Conservation (phyloP, 1,140 invertebrate genomes). For the Stegodyphus mimosarum region DNA sequence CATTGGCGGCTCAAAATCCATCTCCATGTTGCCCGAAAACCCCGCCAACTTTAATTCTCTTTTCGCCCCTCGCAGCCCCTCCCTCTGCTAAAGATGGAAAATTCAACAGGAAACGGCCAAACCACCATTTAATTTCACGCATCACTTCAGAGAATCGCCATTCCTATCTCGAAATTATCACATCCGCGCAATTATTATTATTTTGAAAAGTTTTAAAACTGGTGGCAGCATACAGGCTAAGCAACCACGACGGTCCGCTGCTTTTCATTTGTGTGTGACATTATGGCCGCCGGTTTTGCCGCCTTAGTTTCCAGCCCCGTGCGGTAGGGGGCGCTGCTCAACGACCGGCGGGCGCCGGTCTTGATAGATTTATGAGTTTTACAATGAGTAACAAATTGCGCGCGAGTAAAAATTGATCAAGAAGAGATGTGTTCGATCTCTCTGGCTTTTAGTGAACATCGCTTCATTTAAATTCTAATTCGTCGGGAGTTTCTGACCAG, state of each 20-base stretch:
- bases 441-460: neutral
- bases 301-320: neutral
- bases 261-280: conserved; percentile 16
- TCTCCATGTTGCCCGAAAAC: neutral
- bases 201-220: conserved; percentile 58
- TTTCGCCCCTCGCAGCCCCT: neutral
- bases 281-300: conserved; percentile 9
- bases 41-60: conserved; percentile 33
- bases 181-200: conserved; percentile 38
- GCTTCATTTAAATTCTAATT: conserved; percentile 56
- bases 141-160: conserved; percentile 50
- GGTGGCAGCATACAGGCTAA: neutral
- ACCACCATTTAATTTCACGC: conserved; percentile 50
- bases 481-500: conserved; percentile 10
- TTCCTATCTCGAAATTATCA: conserved; percentile 26
- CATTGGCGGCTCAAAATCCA: neutral
- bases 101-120: conserved; percentile 11
- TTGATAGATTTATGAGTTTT: conserved; percentile 56
- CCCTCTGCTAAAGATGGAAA: neutral
- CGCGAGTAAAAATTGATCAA: conserved; percentile 54
- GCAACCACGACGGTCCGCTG: neutral
- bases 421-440: conserved; percentile 5
- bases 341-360: conserved; percentile 37
- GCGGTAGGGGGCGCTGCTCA: conserved; percentile 20
- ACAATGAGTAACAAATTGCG: conserved; percentile 57